Percentiles rank a stretch among this genome's conserved stretches.
Conservation (phyloP, 2,113 vertebrate species). For the Toxotes jaculatrix region DNA sequence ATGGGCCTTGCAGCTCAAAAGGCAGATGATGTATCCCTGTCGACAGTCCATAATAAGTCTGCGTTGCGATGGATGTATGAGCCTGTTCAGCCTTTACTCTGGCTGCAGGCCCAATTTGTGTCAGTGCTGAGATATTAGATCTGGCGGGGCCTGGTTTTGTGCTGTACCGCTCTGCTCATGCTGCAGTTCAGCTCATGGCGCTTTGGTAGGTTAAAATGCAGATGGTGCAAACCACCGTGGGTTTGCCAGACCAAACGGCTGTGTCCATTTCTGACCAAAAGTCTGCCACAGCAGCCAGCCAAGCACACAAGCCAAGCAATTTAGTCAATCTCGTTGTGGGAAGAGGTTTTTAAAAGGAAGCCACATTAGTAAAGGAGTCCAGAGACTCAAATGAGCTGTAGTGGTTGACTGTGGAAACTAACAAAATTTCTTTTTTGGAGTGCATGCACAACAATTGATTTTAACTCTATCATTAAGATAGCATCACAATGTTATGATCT, state of each 20-base stretch:
- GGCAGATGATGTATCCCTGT: conserved; percentile 44
- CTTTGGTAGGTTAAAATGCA: conserved; percentile 26
- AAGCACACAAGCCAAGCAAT: conserved; percentile 15
- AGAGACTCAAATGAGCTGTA: background rate
- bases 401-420: background rate
- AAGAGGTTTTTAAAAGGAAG: conserved; percentile 2
- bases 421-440: background rate
- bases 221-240: conserved; percentile 3
- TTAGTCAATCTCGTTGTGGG: conserved; percentile 36
- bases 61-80: conserved; percentile 11
- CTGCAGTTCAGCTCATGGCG: background rate
- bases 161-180: background rate
- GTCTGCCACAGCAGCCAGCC: background rate
- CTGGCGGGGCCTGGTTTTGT: conserved; percentile 6
- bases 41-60: conserved; percentile 41
- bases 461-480: no score
- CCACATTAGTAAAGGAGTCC: background rate
- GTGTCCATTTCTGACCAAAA: conserved; percentile 4
- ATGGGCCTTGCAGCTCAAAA: conserved; percentile 20
- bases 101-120: conserved; percentile 45
- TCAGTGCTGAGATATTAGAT: conserved; percentile 44
- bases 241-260: conserved; percentile 17
- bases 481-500: background rate
- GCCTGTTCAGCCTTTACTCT: conserved; percentile 8
- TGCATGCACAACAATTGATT: background rate